Conservation (phyloP, 2,797 vertebrate genomes). For the Poecile montanus region DNA sequence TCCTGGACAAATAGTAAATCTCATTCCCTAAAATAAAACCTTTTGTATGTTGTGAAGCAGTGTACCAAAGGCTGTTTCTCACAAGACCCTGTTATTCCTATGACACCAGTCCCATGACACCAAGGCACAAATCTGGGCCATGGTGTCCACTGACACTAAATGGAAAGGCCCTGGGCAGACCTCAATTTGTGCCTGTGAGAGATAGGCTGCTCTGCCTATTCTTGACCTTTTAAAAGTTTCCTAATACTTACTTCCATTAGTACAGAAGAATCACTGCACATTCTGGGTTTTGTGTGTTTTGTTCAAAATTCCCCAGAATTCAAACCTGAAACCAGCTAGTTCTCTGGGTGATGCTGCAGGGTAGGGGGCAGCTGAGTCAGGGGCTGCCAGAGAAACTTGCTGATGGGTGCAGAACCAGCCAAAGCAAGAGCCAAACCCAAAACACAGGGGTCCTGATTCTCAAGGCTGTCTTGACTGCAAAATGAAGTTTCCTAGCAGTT, state of each 20-base stretch:
- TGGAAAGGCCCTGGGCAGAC: conserved; percentile 12
- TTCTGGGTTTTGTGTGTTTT: not conserved
- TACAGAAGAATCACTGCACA: not conserved
- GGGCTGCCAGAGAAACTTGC: not conserved
- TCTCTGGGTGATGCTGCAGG: not conserved
- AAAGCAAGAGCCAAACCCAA: not conserved
- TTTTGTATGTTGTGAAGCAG: not conserved
- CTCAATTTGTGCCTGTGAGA: conserved; percentile 17
- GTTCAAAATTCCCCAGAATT: not conserved
- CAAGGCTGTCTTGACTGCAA: not conserved
- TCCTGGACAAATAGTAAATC: not conserved
- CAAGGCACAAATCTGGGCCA: not conserved
- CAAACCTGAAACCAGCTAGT: not conserved
- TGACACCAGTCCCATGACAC: not conserved
- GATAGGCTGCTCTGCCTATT: conserved; percentile 17
- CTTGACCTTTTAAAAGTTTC: conserved; percentile 47
- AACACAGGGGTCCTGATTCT: not conserved
- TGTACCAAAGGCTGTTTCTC: not conserved
- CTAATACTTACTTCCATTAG: conserved; percentile 3
- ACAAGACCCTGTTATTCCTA: not conserved
- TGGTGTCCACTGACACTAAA: not conserved
- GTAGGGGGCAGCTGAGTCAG: accelerated
- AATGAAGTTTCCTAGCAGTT: not conserved
- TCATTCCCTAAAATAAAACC: conserved; percentile 1
- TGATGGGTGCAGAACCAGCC: not conserved